Percentiles rank a stretch among this genome's conserved stretches.
phyloP scores from a whole-genome alignment of 30 jellyfish, hydroid and myxozoan species.

The Cassiopea andromeda region DNA sequence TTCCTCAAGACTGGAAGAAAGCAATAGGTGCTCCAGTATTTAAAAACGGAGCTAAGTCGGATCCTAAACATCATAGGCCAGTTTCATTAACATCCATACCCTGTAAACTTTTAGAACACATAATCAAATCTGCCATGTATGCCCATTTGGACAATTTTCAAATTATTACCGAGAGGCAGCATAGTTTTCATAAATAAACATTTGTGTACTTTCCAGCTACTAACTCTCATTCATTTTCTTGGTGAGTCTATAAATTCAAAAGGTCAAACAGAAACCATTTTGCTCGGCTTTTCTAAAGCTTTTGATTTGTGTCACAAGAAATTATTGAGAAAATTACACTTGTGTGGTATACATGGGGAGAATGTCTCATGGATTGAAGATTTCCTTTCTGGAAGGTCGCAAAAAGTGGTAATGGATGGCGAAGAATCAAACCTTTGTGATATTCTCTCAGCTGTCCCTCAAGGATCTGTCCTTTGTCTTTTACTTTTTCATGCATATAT shows the following conservation, averaged over 20 bases:
- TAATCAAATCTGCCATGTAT: slow-evolving; percentile 57
- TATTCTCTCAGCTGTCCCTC: slow-evolving; percentile 65
- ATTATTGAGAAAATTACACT: slow-evolving; percentile 28
- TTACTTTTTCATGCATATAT: slow-evolving; percentile 23
- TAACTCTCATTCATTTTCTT: slow-evolving; percentile 27
- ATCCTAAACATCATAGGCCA: slow-evolving; percentile 56
- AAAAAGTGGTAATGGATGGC: slow-evolving; percentile 57
- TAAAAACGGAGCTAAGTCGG: slow-evolving; percentile 39
- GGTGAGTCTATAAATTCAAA: slow-evolving; percentile 33
- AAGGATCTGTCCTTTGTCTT: slow-evolving; percentile 62
- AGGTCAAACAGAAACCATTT: slow-evolving; percentile 39
- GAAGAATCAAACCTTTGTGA: slow-evolving; percentile 39
- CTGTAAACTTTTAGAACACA: slow-evolving; percentile 64
- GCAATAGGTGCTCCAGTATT: slow-evolving; percentile 54
- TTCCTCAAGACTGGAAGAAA: slow-evolving; percentile 38
- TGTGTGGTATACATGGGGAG: slow-evolving; percentile 41
- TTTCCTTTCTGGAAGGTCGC: slow-evolving; percentile 63
- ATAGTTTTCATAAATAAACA: slow-evolving; percentile 26
- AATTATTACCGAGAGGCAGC: slow-evolving; percentile 52
- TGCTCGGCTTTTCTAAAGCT: slow-evolving; percentile 53
- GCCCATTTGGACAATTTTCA: slow-evolving; percentile 44
- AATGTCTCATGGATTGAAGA: slow-evolving; percentile 27
- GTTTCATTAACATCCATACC: slow-evolving; percentile 57
- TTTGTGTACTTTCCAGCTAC: slow-evolving; percentile 47
- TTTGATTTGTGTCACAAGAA: slow-evolving; percentile 54